Evolutionary conservation across 1,140 invertebrate species (phyloP).

Genomic region (Micrasema minimum): DNA sequence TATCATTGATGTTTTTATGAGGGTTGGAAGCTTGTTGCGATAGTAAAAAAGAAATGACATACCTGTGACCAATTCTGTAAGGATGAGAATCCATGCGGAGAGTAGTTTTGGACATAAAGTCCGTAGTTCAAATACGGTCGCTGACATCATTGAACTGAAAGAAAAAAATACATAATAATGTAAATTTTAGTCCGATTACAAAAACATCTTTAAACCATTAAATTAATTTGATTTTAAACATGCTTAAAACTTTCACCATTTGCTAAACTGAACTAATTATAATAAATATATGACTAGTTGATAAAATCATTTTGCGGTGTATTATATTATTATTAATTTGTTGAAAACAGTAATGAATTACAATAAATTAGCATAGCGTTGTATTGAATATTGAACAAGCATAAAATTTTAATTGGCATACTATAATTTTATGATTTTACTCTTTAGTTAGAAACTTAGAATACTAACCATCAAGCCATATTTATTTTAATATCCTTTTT

Average conservation of each 20-base stretch:
- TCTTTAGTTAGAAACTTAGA: too few relatives aligned
- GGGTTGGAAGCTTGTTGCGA: too few relatives aligned
- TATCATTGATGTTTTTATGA: too few relatives aligned
- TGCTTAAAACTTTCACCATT: background rate
- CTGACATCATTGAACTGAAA: conserved; percentile 42
- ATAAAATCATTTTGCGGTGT: background rate
- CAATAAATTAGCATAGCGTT: background rate
- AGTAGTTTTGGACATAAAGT: conserved; percentile 48
- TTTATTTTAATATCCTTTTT: too few relatives aligned
- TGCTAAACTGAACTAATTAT: background rate
- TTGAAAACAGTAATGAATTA: background rate
- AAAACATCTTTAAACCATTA: background rate
- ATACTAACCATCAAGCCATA: too few relatives aligned
- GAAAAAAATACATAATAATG: background rate
- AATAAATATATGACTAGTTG: background rate
- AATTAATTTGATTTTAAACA: background rate
- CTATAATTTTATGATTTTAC: too few relatives aligned
- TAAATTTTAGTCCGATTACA: background rate
- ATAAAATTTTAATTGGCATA: too few relatives aligned
- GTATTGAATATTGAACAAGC: too few relatives aligned
- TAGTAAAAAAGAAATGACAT: conserved; percentile 7
- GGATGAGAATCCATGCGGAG: conserved; percentile 45
- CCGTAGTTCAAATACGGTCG: conserved; percentile 33
- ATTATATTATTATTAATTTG: background rate
- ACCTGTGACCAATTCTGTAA: conserved; percentile 49